Percentiles rank a stretch among this genome's conserved stretches.
phyloP scores from a whole-genome alignment of 1,140 invertebrate species.

The Drosophila equinoxialis region DNA sequence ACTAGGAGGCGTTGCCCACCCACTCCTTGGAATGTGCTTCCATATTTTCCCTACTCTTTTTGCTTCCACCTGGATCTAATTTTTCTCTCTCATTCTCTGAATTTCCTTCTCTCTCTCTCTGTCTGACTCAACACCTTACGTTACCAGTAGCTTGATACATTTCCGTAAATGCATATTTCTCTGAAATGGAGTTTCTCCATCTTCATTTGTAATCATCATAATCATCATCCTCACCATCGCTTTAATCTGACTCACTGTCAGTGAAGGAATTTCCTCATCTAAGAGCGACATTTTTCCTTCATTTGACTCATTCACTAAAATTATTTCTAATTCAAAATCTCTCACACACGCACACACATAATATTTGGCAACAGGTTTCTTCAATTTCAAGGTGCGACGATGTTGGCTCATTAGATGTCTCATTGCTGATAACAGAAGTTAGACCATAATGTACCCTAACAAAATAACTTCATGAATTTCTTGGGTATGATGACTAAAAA shows the following conservation, averaged over 20 bases:
- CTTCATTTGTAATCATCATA: constrained; percentile 41
- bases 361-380: constrained; percentile 74
- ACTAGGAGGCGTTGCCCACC: constrained; percentile 45
- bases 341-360: constrained; percentile 16
- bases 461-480: not conserved
- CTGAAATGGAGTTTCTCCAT: constrained; percentile 31
- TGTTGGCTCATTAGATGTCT: constrained; percentile 67
- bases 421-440: constrained; percentile 60
- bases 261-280: constrained; percentile 37
- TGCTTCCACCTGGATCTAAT: not conserved
- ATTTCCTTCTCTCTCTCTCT: constrained; percentile 41
- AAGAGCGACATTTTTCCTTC: constrained; percentile 23
- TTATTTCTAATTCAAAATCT: constrained; percentile 61
- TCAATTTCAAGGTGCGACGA: constrained; percentile 54
- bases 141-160: constrained; percentile 54
- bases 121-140: constrained; percentile 60
- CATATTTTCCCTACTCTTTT: not conserved
- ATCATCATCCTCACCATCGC: not conserved
- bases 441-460: not conserved
- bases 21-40: constrained; percentile 33
- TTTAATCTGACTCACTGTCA: constrained; percentile 54
- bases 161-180: constrained; percentile 50
- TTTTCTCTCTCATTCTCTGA: constrained; percentile 39
- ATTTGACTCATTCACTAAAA: constrained; percentile 55
- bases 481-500: not conserved